Percentiles rank a stretch among this genome's conserved stretches.
Evolutionary conservation across 2,797 vertebrate genomes (phyloP).

Genomic region (Serranus cabrilla): DNA sequence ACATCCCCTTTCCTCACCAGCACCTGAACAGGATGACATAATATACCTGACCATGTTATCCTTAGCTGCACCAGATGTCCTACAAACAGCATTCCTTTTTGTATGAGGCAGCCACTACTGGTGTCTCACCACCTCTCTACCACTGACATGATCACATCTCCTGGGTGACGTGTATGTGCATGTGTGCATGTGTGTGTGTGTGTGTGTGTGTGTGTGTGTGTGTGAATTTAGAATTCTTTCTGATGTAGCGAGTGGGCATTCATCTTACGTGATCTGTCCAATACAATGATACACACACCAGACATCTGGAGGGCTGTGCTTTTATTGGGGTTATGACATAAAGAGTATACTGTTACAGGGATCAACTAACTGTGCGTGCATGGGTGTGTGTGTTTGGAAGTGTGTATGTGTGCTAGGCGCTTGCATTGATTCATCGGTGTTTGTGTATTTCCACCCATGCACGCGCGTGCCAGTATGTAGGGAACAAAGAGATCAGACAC

Average conservation of each 20-base stretch:
- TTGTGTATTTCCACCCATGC: conserved; percentile 42
- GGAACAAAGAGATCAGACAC: conserved; percentile 75
- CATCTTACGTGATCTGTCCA: conserved; percentile 49
- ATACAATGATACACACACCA: conserved; percentile 57
- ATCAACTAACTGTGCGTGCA: conserved; percentile 49
- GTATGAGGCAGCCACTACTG: conserved; percentile 55
- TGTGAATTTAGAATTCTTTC: conserved; percentile 42
- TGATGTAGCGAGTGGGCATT: conserved; percentile 54
- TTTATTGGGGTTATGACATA: conserved; percentile 73
- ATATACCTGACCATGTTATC: conserved; percentile 47
- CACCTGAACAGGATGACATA: conserved; percentile 61
- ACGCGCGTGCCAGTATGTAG: conserved; percentile 41
- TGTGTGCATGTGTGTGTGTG: conserved; percentile 16
- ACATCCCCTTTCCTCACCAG: conserved; percentile 11
- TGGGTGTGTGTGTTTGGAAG: conserved; percentile 6
- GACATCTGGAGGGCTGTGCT: conserved; percentile 69
- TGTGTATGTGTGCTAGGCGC: conserved; percentile 21
- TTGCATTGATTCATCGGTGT: conserved; percentile 40
- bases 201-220: conserved; percentile 19
- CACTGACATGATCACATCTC: conserved; percentile 59
- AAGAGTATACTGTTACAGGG: conserved; percentile 73
- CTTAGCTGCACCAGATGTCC: conserved; percentile 57
- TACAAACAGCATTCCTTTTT: conserved; percentile 67
- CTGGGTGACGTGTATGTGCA: conserved; percentile 46
- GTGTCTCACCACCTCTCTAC: conserved; percentile 44